phyloP scores from a whole-genome alignment of 1,140 invertebrate species.

The Venturia canescens region DNA sequence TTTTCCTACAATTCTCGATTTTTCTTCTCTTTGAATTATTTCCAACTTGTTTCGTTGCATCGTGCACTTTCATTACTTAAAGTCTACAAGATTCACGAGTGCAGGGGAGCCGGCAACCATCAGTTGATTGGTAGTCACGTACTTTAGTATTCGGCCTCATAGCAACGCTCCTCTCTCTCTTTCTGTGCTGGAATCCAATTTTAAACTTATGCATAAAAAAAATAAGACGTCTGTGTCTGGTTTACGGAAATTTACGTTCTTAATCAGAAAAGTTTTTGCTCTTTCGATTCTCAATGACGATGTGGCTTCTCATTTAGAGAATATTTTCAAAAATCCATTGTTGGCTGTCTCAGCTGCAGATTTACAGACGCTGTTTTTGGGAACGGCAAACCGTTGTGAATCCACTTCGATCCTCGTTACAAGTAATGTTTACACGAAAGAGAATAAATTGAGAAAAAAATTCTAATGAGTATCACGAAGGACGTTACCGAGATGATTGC shows the following conservation, averaged over 20 bases:
- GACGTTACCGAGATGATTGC: too few relatives aligned
- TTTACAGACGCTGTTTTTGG: too few relatives aligned
- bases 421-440: too few relatives aligned
- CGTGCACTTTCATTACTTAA: slow-evolving; percentile 1
- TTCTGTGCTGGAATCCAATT: not conserved
- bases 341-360: too few relatives aligned
- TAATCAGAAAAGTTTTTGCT: not conserved
- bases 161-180: not conserved
- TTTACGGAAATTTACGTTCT: not conserved
- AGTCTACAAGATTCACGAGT: slow-evolving; percentile 7
- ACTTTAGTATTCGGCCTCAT: not conserved
- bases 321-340: too few relatives aligned
- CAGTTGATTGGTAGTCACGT: not conserved
- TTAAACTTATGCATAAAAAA: not conserved
- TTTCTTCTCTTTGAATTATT: not conserved
- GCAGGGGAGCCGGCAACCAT: not conserved
- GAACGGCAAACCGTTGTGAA: too few relatives aligned
- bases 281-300: not conserved
- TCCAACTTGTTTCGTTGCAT: not conserved
- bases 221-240: too few relatives aligned
- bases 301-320: not conserved
- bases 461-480: too few relatives aligned
- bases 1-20: not conserved
- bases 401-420: too few relatives aligned
- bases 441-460: too few relatives aligned